Conservation (phyloP, 2,888 invertebrate species). For the Ptychoptera albimana region DNA sequence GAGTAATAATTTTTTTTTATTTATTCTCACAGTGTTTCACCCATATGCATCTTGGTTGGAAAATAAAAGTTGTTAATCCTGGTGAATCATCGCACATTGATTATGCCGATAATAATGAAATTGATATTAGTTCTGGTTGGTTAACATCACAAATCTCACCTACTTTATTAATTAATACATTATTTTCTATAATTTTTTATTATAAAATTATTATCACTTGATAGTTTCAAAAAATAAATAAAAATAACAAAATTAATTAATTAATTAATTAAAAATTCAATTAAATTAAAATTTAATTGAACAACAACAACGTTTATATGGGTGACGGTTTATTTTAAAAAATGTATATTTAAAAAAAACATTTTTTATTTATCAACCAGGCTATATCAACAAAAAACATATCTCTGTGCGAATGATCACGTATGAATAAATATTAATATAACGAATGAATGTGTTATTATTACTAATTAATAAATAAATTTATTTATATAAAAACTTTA, state of each 20-base stretch:
- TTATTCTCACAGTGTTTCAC: slow-evolving; percentile 86
- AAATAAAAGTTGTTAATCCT: slow-evolving; percentile 70
- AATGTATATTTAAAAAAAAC: too few species aligned
- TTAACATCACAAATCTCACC: too few species aligned
- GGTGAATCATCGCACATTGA: slow-evolving; percentile 25
- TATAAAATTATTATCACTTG: not conserved
- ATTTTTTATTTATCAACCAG: slow-evolving; percentile 19
- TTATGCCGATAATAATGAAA: slow-evolving; percentile 2
- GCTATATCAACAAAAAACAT: slow-evolving; percentile 32
- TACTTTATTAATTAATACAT: too few species aligned
- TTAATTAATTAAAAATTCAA: slow-evolving; percentile 4
- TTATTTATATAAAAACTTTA: too few species aligned
- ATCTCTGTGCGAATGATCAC: slow-evolving; percentile 23
- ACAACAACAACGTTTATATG: not conserved
- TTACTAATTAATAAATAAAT: too few species aligned
- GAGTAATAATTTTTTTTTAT: slow-evolving; percentile 14
- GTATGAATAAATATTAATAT: too few species aligned
- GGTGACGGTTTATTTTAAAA: too few species aligned
- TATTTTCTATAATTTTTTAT: too few species aligned
- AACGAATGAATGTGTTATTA: too few species aligned
- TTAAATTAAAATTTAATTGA: not conserved
- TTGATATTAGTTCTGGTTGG: too few species aligned
- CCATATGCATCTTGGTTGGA: slow-evolving; percentile 87
- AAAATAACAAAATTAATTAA: slow-evolving; percentile 2
- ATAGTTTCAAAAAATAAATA: slow-evolving; percentile 3